Percentiles rank a stretch among this genome's conserved stretches.
Evolutionary conservation across 1,140 invertebrate species (phyloP).

Genomic region (Acromyrmex charruanus): DNA sequence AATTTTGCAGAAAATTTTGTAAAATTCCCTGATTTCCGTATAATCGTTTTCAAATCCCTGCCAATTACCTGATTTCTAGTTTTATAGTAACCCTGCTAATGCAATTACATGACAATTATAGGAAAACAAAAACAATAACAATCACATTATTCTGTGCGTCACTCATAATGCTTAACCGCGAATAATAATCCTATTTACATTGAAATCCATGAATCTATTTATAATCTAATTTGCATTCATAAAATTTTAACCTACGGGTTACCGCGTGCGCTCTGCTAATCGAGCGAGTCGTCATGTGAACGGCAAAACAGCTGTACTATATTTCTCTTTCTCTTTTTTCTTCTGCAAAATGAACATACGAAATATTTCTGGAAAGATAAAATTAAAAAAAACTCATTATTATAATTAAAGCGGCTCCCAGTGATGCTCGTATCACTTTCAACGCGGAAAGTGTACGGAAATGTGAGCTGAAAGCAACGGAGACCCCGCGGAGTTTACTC

Average conservation of each 20-base stretch:
- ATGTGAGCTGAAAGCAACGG: slow-evolving; percentile 16
- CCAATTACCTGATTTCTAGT: too few relatives aligned
- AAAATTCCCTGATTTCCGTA: too few relatives aligned
- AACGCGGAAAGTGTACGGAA: background rate
- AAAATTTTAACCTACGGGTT: slow-evolving; percentile 20
- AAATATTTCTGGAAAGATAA: background rate
- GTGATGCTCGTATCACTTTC: slow-evolving; percentile 3
- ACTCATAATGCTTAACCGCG: slow-evolving; percentile 11
- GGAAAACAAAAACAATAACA: slow-evolving; percentile 36
- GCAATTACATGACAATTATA: slow-evolving; percentile 4
- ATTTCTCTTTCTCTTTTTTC: background rate
- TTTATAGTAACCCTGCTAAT: background rate
- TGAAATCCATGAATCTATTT: slow-evolving; percentile 48
- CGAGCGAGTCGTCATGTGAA: background rate
- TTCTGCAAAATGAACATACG: background rate
- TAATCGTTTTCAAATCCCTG: too few relatives aligned
- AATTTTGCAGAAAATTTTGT: too few relatives aligned
- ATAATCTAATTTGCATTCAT: slow-evolving; percentile 55
- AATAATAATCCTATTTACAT: slow-evolving; percentile 45
- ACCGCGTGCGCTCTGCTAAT: background rate
- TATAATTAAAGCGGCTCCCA: slow-evolving; percentile 24
- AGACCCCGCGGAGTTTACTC: background rate
- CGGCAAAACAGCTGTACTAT: background rate
- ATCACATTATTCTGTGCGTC: background rate
- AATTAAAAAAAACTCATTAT: slow-evolving; percentile 14